Conservation (phyloP, 2,113 vertebrate species). For the Boulengeromyrus knoepffleri region DNA sequence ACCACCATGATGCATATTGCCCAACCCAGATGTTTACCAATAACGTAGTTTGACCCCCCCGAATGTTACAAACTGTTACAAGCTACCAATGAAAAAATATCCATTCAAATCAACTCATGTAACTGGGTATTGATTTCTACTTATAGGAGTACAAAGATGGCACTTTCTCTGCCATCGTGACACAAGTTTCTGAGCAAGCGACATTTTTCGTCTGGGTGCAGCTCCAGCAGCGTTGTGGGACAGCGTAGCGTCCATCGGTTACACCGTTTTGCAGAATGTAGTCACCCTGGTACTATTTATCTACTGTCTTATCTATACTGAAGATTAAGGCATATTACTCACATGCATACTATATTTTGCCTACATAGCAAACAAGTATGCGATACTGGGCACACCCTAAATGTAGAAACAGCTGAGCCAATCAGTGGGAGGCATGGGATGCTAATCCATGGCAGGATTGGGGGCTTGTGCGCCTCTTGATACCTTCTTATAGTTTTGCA, state of each 20-base stretch:
- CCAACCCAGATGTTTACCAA: neutral
- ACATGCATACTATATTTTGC: neutral
- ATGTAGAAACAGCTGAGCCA: neutral
- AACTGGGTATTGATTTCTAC: neutral
- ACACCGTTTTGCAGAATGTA: neutral
- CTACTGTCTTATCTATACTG: neutral
- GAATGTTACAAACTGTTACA: neutral
- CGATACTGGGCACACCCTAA: neutral
- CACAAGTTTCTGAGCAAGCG: neutral
- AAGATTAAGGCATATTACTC: neutral
- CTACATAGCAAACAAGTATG: neutral
- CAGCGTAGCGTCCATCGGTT: neutral
- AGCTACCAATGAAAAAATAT: neutral
- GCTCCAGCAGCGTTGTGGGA: neutral
- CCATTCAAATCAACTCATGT: neutral
- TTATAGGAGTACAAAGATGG: neutral
- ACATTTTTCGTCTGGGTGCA: neutral
- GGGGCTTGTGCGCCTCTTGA: neutral
- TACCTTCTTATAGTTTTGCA: constrained; percentile 81
- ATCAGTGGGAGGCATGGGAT: neutral
- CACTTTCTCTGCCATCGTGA: neutral
- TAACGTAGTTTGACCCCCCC: neutral
- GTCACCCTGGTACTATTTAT: neutral
- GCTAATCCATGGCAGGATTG: neutral
- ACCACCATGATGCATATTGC: neutral